A percentile compares a stretch with the other conserved stretches of the same genome.
Conservation (phyloP, 2,113 vertebrate species). For the Conger conger region DNA sequence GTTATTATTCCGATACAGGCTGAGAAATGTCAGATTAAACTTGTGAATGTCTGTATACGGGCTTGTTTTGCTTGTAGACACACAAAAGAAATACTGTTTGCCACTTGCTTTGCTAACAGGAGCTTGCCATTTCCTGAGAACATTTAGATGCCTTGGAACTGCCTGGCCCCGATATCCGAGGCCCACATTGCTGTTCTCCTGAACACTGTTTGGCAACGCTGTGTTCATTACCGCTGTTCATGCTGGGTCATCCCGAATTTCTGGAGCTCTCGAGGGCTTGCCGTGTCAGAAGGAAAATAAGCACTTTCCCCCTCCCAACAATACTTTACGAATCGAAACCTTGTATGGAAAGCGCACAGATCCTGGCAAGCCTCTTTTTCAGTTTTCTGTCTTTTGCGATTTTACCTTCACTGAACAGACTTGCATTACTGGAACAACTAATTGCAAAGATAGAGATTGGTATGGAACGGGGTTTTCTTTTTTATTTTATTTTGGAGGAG, state of each 20-base stretch:
- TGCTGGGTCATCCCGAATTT: constrained; percentile 10
- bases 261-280: neutral
- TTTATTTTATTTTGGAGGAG: constrained; percentile 10
- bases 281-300: neutral
- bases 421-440: neutral
- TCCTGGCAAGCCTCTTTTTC: constrained; percentile 21
- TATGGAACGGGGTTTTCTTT: neutral
- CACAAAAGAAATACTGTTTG: neutral
- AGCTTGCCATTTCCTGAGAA: neutral
- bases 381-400: neutral
- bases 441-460: neutral
- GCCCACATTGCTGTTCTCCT: neutral
- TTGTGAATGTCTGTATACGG: neutral
- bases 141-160: neutral
- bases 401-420: neutral
- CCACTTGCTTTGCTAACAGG: neutral
- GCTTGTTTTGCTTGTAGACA: neutral
- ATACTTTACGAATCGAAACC: neutral
- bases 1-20: neutral
- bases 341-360: constrained; percentile 21
- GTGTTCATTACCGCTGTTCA: constrained; percentile 4
- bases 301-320: neutral
- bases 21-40: neutral
- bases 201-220: neutral
- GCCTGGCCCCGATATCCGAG: neutral